Evolutionary conservation across 2,113 vertebrate genomes (phyloP).

Genomic region (Rhegmatorhina hoffmannsi): DNA sequence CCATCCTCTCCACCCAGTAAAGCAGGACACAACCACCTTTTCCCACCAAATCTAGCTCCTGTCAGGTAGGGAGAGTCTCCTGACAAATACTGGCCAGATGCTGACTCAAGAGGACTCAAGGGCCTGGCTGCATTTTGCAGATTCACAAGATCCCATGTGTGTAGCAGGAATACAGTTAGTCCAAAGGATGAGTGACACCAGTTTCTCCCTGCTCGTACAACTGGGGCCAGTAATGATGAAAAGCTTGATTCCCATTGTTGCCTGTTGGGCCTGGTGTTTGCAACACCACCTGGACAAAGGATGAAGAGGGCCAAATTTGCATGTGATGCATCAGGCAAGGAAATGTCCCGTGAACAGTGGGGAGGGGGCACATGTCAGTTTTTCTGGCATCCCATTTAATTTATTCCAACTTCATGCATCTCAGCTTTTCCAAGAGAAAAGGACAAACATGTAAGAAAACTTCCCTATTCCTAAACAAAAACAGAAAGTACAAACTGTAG

Average conservation of each 20-base stretch:
- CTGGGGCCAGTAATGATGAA: neutral
- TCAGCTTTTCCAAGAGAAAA: conserved; percentile 46
- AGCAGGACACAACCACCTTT: neutral
- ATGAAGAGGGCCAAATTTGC: neutral
- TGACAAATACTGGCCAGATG: neutral
- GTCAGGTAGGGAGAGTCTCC: neutral
- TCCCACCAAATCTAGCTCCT: neutral
- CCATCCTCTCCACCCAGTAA: neutral
- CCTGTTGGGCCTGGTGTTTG: neutral
- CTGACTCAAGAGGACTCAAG: neutral
- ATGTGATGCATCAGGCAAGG: neutral
- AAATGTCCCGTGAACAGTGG: neutral
- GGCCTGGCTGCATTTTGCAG: accelerated
- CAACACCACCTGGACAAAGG: neutral
- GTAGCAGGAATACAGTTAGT: neutral
- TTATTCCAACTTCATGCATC: conserved; percentile 61
- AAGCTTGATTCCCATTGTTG: neutral
- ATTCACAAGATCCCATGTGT: accelerated
- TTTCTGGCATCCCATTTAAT: conserved; percentile 61
- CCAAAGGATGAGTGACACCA: neutral
- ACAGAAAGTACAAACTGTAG: conserved; percentile 50
- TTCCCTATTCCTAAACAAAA: conserved; percentile 57
- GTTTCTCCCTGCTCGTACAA: neutral
- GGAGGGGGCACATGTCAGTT: neutral
- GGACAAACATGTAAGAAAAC: conserved; percentile 31